phyloP scores from a whole-genome alignment of 2,113 vertebrate species.

The Cebus imitator region DNA sequence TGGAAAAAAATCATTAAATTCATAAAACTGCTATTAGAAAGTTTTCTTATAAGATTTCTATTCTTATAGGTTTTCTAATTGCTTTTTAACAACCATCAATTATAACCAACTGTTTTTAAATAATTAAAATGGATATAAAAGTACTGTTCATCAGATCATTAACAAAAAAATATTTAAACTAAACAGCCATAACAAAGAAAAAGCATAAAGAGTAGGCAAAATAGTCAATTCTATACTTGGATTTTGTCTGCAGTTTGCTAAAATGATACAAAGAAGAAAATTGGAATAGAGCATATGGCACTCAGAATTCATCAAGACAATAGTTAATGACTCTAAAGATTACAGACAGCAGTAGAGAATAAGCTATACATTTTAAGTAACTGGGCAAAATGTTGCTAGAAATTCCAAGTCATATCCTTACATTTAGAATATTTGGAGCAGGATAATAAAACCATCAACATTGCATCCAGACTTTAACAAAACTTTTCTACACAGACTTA shows the following conservation, averaged over 20 bases:
- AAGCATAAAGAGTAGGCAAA: neutral
- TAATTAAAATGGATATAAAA: neutral
- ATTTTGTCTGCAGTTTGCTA: neutral
- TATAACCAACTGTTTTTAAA: neutral
- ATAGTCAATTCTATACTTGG: neutral
- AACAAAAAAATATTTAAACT: neutral
- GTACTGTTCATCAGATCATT: neutral
- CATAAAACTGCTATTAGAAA: neutral
- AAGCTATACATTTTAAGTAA: neutral
- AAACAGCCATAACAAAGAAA: neutral
- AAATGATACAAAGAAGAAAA: constrained; percentile 12
- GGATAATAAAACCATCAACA: neutral
- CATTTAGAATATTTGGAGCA: neutral
- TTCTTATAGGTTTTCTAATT: neutral
- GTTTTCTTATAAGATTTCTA: neutral
- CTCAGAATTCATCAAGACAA: constrained; percentile 27
- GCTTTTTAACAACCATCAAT: neutral
- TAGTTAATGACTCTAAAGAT: constrained; percentile 16
- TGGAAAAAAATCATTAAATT: neutral
- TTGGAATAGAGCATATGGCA: neutral
- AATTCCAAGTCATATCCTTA: neutral
- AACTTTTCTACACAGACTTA: neutral
- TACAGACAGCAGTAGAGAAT: neutral
- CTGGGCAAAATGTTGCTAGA: constrained; percentile 4
- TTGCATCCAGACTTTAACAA: neutral